Percentiles rank a stretch among this genome's conserved stretches.
These are phyloP conservation scores for Drosophila lacicola DNA, from an alignment of 2,888 invertebrate species.

Conservation along the genomic window DNA sequence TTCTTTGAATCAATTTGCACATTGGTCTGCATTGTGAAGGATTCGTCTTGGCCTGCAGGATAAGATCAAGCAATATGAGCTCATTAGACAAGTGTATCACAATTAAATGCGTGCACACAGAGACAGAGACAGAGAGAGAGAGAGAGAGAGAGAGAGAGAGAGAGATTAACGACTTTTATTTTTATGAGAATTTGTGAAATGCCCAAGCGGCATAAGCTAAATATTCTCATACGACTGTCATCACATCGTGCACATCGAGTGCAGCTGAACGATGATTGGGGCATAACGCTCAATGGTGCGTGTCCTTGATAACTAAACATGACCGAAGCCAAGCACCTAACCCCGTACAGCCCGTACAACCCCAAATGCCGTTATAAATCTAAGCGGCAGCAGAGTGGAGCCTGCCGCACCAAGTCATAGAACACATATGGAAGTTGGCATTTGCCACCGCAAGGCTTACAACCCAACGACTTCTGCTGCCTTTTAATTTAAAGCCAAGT, in stretches of 20 bases:
- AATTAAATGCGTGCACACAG: constrained; percentile 14
- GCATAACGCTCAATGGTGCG: constrained; percentile 69
- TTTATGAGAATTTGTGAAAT: constrained; percentile 59
- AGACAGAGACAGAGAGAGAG: not conserved
- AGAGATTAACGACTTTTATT: constrained; percentile 11
- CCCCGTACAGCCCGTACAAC: not conserved
- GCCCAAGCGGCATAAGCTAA: constrained; percentile 38
- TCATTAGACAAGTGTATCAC: constrained; percentile 27
- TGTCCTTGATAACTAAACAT: constrained; percentile 61
- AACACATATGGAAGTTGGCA: constrained; percentile 41
- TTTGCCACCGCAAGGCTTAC: constrained; percentile 20
- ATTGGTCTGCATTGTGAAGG: constrained; percentile 89
- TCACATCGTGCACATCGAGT: constrained; percentile 41
- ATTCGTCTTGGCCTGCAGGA: constrained; percentile 24
- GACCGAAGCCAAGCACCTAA: not conserved
- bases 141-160: not conserved
- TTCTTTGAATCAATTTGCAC: constrained; percentile 91
- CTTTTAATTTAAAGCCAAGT: constrained; percentile 43
- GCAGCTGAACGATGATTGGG: constrained; percentile 63
- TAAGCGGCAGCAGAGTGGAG: constrained; percentile 8
- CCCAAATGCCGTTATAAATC: constrained; percentile 43
- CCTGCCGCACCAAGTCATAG: constrained; percentile 9
- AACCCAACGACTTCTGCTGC: constrained; percentile 22
- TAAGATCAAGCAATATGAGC: constrained; percentile 18
- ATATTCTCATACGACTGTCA: constrained; percentile 38